phyloP scores from a whole-genome alignment of 2,888 invertebrate genomes.

The Girardia tigrina region DNA sequence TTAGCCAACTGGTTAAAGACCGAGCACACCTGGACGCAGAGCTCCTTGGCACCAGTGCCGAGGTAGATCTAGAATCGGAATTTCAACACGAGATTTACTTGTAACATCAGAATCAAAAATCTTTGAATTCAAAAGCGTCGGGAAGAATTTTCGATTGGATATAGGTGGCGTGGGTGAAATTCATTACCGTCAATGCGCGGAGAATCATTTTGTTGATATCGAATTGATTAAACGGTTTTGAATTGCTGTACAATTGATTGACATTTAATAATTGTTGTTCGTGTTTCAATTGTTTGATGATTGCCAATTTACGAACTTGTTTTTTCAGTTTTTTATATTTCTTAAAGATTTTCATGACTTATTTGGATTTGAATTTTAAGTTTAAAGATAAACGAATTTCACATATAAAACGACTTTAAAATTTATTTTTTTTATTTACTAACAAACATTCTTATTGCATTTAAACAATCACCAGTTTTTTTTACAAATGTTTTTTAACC shows the following conservation, averaged over 20 bases:
- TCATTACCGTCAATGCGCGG: neutral
- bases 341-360: neutral
- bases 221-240: neutral
- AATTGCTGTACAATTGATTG: neutral
- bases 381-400: no score
- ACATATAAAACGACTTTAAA: no score
- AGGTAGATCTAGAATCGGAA: neutral
- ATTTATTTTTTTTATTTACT: no score
- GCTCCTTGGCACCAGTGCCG: neutral
- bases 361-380: no score
- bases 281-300: neutral
- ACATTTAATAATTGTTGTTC: neutral
- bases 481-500: no score
- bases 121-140: neutral
- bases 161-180: neutral
- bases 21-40: neutral
- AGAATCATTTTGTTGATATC: neutral
- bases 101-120: neutral
- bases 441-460: no score
- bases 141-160: neutral
- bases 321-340: neutral
- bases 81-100: neutral
- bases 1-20: neutral
- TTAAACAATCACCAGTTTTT: no score
- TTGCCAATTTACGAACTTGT: neutral